These are phyloP conservation scores for Nasonia oneida DNA, from an alignment of 2,888 invertebrate genomes.

Conservation along the genomic window DNA sequence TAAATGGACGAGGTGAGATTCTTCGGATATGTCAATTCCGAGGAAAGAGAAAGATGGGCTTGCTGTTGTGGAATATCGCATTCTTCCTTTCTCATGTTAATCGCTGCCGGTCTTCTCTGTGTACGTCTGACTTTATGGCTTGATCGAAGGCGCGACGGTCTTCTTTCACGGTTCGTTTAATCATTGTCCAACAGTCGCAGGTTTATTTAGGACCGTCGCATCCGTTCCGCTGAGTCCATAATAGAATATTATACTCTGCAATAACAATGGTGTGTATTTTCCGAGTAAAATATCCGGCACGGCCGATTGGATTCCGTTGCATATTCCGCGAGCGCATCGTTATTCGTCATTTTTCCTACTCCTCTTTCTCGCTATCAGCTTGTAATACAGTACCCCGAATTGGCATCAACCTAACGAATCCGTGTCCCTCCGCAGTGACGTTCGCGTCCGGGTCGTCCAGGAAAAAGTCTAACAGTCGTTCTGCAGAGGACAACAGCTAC, in stretches of 20 bases:
- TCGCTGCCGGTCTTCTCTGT: slow-evolving; percentile 1
- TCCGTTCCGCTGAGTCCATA: background rate
- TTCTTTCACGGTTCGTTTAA: background rate
- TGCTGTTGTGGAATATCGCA: background rate
- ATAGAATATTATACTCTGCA: background rate
- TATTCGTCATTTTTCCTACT: background rate
- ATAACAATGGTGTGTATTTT: background rate
- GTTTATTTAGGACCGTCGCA: background rate
- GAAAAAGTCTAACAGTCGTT: slow-evolving; percentile 9
- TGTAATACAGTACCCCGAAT: background rate
- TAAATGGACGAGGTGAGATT: slow-evolving; percentile 43
- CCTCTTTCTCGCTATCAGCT: background rate
- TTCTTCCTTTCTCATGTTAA: slow-evolving; percentile 49
- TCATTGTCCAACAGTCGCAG: background rate
- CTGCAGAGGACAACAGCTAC: background rate
- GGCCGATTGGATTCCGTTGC: background rate
- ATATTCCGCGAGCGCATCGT: background rate
- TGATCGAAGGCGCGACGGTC: background rate
- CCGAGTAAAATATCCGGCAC: background rate
- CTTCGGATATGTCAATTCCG: slow-evolving; percentile 53
- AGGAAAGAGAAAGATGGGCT: slow-evolving; percentile 15
- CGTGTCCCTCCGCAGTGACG: background rate
- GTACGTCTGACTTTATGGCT: background rate
- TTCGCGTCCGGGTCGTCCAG: background rate
- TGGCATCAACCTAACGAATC: slow-evolving; percentile 21